A percentile compares a stretch with the other conserved stretches of the same genome.
Conservation (phyloP, 2,113 vertebrate genomes). For the Scartelaos histophorus region DNA sequence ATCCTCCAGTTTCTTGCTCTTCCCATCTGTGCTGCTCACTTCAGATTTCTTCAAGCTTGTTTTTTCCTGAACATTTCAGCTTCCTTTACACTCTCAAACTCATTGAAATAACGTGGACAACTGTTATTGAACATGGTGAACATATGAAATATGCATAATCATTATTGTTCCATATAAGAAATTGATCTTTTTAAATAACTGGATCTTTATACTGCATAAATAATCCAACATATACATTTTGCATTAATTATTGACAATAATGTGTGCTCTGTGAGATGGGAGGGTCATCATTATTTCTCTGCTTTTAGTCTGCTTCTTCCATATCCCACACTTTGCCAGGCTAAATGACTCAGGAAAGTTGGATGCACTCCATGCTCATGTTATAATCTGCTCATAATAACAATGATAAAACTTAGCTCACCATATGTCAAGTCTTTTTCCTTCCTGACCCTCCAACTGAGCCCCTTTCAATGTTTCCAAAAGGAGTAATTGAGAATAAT, state of each 20-base stretch:
- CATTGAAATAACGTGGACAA: neutral
- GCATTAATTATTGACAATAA: neutral
- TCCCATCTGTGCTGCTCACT: constrained; percentile 54
- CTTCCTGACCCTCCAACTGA: constrained; percentile 41
- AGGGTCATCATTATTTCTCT: neutral
- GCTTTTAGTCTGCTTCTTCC: constrained; percentile 5
- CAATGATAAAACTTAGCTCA: constrained; percentile 56
- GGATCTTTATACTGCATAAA: neutral
- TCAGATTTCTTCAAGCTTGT: constrained; percentile 20
- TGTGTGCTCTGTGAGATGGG: neutral
- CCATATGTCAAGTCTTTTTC: constrained; percentile 55
- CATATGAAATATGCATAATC: neutral
- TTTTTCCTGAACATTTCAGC: constrained; percentile 25
- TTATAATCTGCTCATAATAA: constrained; percentile 49
- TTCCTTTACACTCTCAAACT: neutral
- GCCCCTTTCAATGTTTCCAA: constrained; percentile 54
- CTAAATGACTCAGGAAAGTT: constrained; percentile 48
- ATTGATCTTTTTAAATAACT: neutral
- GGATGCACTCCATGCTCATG: constrained; percentile 12
- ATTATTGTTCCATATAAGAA: neutral
- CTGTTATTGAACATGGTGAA: neutral
- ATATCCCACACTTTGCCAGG: constrained; percentile 17
- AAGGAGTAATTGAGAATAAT: constrained; percentile 61
- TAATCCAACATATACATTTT: constrained; percentile 1
- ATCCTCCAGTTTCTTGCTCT: constrained; percentile 45